Evolutionary conservation across 2,797 vertebrate species (phyloP), one percentile per base, ranked within the genome.

Genomic region (Pteropus rufus): DNA sequence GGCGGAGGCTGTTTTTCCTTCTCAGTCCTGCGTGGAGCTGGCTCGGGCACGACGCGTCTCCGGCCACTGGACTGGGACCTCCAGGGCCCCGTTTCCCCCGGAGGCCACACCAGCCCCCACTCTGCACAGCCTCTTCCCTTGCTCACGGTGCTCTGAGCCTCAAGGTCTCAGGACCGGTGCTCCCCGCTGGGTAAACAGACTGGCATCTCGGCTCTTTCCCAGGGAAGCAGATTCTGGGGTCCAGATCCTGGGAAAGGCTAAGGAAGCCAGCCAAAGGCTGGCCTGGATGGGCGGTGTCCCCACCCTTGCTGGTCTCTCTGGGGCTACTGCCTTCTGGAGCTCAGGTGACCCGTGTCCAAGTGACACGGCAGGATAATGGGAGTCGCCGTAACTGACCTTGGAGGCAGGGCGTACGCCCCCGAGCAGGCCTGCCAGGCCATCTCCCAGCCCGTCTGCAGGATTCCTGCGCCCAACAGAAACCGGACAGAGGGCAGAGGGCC

Each of bases 391-490:
- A 39, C 12, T 19, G 46, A 36, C 15, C 52, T 46, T 31, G 52
- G 70, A 79, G 34, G 21, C 7, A 3, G 56, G 29, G 12, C 4
- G 2, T 7, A 10, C 3, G 39, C 5, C 75, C 46, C 39, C 0
- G 0, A 60, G 39, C 10, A 10, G 24, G 44, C 65, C 64, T 54
- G 24, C 31, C 4, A 6, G 46, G 70, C 26, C 2, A 12, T 14
- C 56, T 24, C n/a, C 9, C 0, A 0, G 16, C 24, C 46, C 31
- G 8, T 9, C 18, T 2, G 29, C 18, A 60, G 24, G 39, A 58
- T 56, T 39, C 23, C n/a, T 8, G 29, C 21, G 4, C 49, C 34
- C 31, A 14, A 5, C 52, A 18, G 41, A 39, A 36, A 14, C 10
- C 41, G n/a, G 65, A 23, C 14, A 10, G 60, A 6, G 0, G 11